Base-by-base conservation (phyloP, 2,888 invertebrate genomes). In the Ditylenchus weischeri region DNA sequence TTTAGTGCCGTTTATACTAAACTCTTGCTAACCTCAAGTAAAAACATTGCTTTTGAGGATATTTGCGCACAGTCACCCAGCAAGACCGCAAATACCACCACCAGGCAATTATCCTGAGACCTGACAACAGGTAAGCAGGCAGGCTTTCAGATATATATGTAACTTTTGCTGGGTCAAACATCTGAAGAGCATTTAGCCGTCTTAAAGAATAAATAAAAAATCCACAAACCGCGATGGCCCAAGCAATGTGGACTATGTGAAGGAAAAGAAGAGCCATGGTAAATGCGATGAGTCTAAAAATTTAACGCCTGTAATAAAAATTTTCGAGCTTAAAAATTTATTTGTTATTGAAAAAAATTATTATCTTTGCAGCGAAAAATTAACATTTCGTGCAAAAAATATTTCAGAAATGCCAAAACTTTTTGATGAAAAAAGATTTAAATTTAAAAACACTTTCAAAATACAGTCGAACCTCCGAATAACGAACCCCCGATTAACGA, bases 91-190 rank as follows among this genome's bases (percentile, higher is more conserved):
- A 86, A 79, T 93, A 93, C 86, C 92, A 90, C 69, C 88, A 86
- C 91, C 93, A 93, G 0, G 91, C 91, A 0, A 89, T 78, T 0
- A 91, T 84, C 57, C 91, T 87, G 63, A 93, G 84, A 5, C 88
- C 86, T 13, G 92, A 88, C 8, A 93, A 85, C 0, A 90, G 89
- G 78, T 91, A 91, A 0, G 93, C 93, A 0, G 92, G 90, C 0
- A 91, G 90, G 54, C 91, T 91, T 85, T 94, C 93, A 81, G 92
- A 93, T 1, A 92, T 84, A 82, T 93, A 93, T 15, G 92, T 83
- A 0, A 94, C 93, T 84, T 90, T 88, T 1, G 92, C 93, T 0
- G 93, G 92, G 84, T 93, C 74, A 43, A 74, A 72, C 36, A 71
- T 47, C 70, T 61, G 18, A 48, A 70, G 47, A n/a, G 19, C 47